Percentiles rank a stretch among this genome's conserved stretches.
Evolutionary conservation across 2,113 vertebrate species (phyloP).

Genomic region (Pollimyrus isidori): DNA sequence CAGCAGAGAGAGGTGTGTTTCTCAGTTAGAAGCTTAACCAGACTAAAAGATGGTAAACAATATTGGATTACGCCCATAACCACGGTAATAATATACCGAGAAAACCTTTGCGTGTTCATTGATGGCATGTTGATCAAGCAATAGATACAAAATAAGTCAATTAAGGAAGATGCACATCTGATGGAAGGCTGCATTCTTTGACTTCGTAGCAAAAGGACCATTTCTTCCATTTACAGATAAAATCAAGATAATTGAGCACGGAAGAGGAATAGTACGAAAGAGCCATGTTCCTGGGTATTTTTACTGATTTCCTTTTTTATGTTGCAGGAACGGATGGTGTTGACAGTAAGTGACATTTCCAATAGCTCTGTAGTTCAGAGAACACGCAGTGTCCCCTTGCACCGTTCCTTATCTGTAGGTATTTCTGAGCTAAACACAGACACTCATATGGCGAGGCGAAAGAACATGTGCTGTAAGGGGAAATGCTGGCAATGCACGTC

Average conservation of each 20-base stretch:
- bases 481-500: background rate
- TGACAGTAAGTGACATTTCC: conserved; percentile 33
- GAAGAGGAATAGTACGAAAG: conserved; percentile 62
- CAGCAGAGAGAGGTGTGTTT: conserved; percentile 20
- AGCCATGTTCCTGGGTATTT: conserved; percentile 59
- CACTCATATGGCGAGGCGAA: background rate
- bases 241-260: conserved; percentile 69
- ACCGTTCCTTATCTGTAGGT: background rate
- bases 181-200: conserved; percentile 58
- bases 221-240: conserved; percentile 58
- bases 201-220: conserved; percentile 55
- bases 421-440: background rate
- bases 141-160: conserved; percentile 25
- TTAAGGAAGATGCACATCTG: conserved; percentile 39
- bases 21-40: conserved; percentile 17
- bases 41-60: conserved; percentile 8
- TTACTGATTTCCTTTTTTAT: conserved; percentile 58
- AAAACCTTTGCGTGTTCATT: conserved; percentile 30
- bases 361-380: conserved; percentile 18
- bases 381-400: background rate
- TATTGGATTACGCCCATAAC: conserved; percentile 14
- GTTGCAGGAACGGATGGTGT: conserved; percentile 42
- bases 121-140: conserved; percentile 26
- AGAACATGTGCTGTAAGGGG: background rate
- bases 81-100: background rate